Conservation (phyloP, 92 coral and sea anemone genomes). For the Bergia sp. region DNA sequence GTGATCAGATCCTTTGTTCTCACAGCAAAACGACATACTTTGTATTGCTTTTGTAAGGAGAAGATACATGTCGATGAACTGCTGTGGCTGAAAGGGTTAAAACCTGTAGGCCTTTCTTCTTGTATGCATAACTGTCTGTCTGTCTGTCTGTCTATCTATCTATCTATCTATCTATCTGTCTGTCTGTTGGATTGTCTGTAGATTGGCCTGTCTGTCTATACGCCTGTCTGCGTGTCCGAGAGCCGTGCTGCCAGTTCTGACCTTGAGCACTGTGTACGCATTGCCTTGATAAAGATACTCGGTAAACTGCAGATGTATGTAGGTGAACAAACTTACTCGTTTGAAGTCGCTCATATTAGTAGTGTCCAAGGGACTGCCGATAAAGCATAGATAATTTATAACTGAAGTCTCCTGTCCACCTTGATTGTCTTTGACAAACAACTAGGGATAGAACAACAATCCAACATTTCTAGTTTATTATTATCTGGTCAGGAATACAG, state of each 20-base stretch:
- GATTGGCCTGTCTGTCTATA: neutral
- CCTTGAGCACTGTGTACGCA: neutral
- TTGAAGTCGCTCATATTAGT: constrained; percentile 97
- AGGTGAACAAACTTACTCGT: constrained; percentile 66
- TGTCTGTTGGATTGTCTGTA: neutral
- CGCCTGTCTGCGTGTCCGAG: neutral
- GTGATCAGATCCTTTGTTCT: too few species aligned
- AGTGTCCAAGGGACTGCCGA: constrained; percentile 88
- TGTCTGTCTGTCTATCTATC: neutral
- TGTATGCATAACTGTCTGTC: neutral
- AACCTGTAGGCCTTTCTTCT: neutral
- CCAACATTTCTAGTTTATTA: neutral
- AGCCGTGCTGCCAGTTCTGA: too few species aligned
- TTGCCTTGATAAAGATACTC: constrained; percentile 51
- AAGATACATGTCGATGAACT: too few species aligned
- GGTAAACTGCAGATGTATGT: neutral
- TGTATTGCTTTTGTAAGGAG: too few species aligned
- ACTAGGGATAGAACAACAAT: constrained; percentile 42
- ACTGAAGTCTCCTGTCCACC: constrained; percentile 86
- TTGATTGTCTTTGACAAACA: constrained; percentile 91
- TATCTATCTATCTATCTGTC: neutral
- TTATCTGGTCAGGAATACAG: neutral
- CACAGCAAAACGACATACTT: too few species aligned
- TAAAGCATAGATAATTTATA: constrained; percentile 81
- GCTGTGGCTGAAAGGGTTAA: too few species aligned